Evolutionary conservation across 2,797 vertebrate genomes (phyloP).

Genomic region (Pantherophis alleghaniensis): DNA sequence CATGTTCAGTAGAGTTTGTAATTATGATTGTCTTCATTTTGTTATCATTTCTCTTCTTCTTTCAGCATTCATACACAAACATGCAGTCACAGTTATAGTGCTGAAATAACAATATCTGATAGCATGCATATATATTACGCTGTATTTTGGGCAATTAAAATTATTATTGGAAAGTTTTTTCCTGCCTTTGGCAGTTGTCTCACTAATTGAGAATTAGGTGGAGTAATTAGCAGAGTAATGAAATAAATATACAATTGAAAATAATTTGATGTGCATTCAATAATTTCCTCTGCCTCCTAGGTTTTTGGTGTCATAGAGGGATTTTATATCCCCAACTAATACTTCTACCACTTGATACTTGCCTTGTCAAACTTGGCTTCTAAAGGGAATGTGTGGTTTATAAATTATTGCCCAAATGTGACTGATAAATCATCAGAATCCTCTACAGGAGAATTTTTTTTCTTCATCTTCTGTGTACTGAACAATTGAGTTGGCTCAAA

Average conservation of each 20-base stretch:
- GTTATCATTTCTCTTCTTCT: background rate
- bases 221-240: background rate
- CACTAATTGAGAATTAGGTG: background rate
- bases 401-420: background rate
- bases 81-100: background rate
- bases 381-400: background rate
- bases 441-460: background rate
- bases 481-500: background rate
- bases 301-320: background rate
- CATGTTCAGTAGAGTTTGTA: conserved; percentile 16
- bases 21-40: background rate
- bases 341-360: background rate
- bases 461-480: background rate
- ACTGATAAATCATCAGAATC: conserved; percentile 4
- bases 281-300: background rate
- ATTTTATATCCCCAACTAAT: conserved; percentile 12
- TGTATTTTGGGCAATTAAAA: background rate
- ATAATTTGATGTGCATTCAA: rapidly evolving
- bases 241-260: conserved; percentile 3
- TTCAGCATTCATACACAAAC: background rate
- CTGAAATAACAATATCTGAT: background rate
- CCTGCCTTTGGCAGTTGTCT: background rate
- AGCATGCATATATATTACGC: background rate
- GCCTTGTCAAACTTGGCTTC: background rate
- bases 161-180: background rate